Evolutionary conservation across 2,888 invertebrate genomes (phyloP).

Genomic region (Rotaria sp.): DNA sequence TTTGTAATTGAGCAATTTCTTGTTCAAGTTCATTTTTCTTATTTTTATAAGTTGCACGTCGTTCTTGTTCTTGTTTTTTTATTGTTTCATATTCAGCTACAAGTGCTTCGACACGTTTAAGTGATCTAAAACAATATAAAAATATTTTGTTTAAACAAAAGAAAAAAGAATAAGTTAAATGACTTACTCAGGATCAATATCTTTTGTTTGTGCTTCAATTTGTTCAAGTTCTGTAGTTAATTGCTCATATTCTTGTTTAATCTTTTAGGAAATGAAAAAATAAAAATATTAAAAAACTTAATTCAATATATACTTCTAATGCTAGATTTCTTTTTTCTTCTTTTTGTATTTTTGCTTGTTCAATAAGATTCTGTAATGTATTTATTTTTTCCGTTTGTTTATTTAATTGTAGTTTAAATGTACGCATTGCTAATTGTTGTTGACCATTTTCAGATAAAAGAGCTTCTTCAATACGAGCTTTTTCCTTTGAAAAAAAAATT

Average conservation of each 20-base stretch:
- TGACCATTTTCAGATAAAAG: background rate
- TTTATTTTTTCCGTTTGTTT: background rate
- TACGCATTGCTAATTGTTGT: background rate
- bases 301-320: background rate
- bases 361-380: background rate
- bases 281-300: background rate
- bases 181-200: background rate
- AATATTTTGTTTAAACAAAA: no score
- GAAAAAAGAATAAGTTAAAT: background rate
- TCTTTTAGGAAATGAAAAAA: background rate
- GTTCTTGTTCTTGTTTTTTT: constrained; percentile 67
- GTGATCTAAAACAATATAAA: constrained; percentile 41
- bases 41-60: constrained; percentile 67
- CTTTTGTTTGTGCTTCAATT: background rate
- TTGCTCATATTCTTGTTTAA: constrained; percentile 3
- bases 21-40: constrained; percentile 51
- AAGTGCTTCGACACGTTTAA: constrained; percentile 57
- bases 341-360: background rate
- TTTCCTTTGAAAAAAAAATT: background rate
- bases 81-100: constrained; percentile 67
- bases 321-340: background rate
- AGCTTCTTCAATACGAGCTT: background rate
- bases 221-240: background rate
- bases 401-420: background rate
- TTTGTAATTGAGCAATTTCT: constrained; percentile 50